These are phyloP conservation scores for Siderastrea siderea DNA, from an alignment of 92 coral and sea anemone species.

Conservation along the genomic window DNA sequence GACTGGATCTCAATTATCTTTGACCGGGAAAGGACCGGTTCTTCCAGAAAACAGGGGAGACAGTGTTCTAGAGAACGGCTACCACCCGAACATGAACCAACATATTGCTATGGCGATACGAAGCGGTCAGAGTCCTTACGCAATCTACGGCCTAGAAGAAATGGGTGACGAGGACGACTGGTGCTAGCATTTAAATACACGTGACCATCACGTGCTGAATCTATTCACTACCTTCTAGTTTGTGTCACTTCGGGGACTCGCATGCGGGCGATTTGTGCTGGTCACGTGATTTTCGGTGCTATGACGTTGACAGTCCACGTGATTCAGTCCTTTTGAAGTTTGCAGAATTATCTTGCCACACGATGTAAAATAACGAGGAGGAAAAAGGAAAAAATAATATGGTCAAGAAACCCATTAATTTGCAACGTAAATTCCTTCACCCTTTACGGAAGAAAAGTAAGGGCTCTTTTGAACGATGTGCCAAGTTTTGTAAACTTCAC, in stretches of 20 bases:
- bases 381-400: background rate
- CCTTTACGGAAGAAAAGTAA: conserved; percentile 11
- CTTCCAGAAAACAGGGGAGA: conserved; percentile 91
- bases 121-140: conserved; percentile 99
- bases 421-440: conserved; percentile 3
- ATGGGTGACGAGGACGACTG: conserved; percentile 98
- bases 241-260: conserved; percentile 12
- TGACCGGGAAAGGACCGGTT: conserved; percentile 88
- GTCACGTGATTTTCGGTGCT: conserved; percentile 16
- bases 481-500: conserved; percentile 33
- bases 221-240: conserved; percentile 1
- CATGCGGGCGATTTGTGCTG: conserved; percentile 32
- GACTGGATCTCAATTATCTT: conserved; percentile 87
- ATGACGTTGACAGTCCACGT: background rate
- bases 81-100: conserved; percentile 98
- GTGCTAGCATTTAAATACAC: conserved; percentile 79
- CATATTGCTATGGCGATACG: conserved; percentile 99
- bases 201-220: conserved; percentile 45
- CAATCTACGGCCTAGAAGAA: conserved; percentile 98
- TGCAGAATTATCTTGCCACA: conserved; percentile 6
- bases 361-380: background rate
- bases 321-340: conserved; percentile 11
- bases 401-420: background rate
- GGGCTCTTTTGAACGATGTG: conserved; percentile 25
- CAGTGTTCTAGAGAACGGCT: conserved; percentile 93